These are phyloP conservation scores for Acleris holmiana DNA, from an alignment of 2,888 invertebrate species.

Conservation along the genomic window DNA sequence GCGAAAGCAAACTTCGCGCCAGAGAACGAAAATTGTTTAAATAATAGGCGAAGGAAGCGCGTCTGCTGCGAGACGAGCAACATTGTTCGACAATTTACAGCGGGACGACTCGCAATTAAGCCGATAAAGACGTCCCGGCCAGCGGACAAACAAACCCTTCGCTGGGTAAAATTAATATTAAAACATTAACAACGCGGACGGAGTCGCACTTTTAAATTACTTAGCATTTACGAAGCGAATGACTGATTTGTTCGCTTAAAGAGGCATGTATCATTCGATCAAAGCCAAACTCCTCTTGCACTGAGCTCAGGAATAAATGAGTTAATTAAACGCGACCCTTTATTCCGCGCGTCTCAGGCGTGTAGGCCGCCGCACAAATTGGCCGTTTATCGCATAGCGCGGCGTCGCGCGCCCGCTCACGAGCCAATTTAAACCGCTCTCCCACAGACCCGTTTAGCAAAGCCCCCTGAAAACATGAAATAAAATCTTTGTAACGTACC, in stretches of 20 bases:
- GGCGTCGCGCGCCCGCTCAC: constrained; percentile 58
- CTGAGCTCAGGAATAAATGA: constrained; percentile 60
- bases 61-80: constrained; percentile 40
- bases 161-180: constrained; percentile 63
- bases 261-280: constrained; percentile 57
- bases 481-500: constrained; percentile 58
- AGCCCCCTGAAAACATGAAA: constrained; percentile 66
- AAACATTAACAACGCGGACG: constrained; percentile 52
- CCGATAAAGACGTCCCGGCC: constrained; percentile 62
- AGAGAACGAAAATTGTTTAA: constrained; percentile 15
- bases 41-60: constrained; percentile 15
- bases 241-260: constrained; percentile 52
- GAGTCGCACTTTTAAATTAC: constrained; percentile 49
- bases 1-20: background rate
- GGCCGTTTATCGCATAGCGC: constrained; percentile 65
- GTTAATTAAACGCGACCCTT: constrained; percentile 65
- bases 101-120: constrained; percentile 60
- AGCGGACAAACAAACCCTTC: constrained; percentile 60
- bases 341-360: constrained; percentile 59
- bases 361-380: constrained; percentile 63
- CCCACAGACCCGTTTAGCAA: constrained; percentile 57
- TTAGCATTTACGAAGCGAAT: constrained; percentile 44
- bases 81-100: constrained; percentile 57
- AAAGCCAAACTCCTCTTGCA: constrained; percentile 47
- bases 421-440: constrained; percentile 68